Base-by-base conservation (phyloP, 2,113 vertebrate species). In the Herpailurus yagouaroundi region DNA sequence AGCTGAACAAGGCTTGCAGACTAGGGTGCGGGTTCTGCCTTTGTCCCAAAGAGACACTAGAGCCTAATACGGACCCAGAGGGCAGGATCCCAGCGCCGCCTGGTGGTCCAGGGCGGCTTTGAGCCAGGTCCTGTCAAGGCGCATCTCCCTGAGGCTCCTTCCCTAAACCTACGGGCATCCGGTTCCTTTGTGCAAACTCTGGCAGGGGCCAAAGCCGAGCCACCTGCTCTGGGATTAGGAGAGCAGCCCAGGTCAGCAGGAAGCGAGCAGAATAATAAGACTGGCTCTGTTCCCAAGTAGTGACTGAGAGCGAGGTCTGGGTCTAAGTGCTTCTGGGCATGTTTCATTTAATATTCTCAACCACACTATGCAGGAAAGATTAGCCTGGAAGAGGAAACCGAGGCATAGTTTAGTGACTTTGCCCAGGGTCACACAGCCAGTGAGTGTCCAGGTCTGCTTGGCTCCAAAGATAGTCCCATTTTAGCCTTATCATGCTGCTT, bases 301-400 rank as follows among this genome's bases (percentile, higher is more conserved):
- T 19, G 77, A 50, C 36, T n/a, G 25, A 66, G 66, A 83, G n/a
- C n/a, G 18, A 64, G 76, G 6, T 7, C 11, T 2, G 19, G 38
- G 68, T 94, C 95, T 66, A 38, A 83, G 60, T 12, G 12, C 19
- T 95, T 88, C 29, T 15, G 48, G 41, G 71, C 36, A 45, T 7
- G n/a, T 69, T 77, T 94, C 55, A 52, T n/a, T 79, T 52, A 81
- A 82, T 63, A 82, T 94, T 38, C 31, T 60, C 73, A 90, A 38
- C 33, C 92, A 60, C 25, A 9, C 64, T 4, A 16, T 3, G 33
- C 8, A 89, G 76, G 83, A 64, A 63, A 63, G 21, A 82, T 73
- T 29, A 76, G 63, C 33, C 31, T 36, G 29, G 38, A 68, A 68
- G 41, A 96, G 45, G 74, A 96, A 82, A 94, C 13, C 0, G 52